Base-by-base conservation (phyloP, 2,113 vertebrate genomes). In the Hiodon tergisus region DNA sequence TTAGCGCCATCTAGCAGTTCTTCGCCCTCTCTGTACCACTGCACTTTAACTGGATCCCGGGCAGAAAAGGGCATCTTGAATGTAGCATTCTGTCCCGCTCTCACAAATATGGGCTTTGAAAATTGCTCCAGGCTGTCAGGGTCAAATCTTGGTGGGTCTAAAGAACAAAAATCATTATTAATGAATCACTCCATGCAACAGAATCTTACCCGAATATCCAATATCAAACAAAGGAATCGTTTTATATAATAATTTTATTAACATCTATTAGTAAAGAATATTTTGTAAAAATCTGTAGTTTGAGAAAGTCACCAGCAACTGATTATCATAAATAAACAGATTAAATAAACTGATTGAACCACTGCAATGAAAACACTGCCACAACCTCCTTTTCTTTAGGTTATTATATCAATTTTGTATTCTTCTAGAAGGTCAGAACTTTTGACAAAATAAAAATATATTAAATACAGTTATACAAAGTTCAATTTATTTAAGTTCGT, bases 131-230 rank as follows among this genome's bases (percentile, higher is more conserved):
- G 79, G 65, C 93, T 86, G 51, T 94, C 90, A 6, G 83, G 54
- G 73, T 92, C 86, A 9, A 97, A 81, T 80, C 87, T 87, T 2
- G 94, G 95, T 71, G 94, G 90, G 73, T 95, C 95, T 96, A 74
- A 75, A 53, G 72, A 57, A 69, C 77, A 67, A 55, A 48, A 5
- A 80, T 48, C 3, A 72, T 4, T 68, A 72, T 48, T 67, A 7
- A 71, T 53, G 61, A 13, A 60, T 6, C 2, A 4, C 8, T 50
- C 31, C 59, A 51, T 52, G 48, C 10, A 11, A 62, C 13, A 48
- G 3, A 61, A 17, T 14, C 10, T 53, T n/a, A 11, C 31, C 13
- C 4, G 46, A 4, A 48, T 10, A 2, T 10, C 14, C 14, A 72
- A 31, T 48, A 17, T 31, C 11, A 72, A 11, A 62, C 11, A 55